Evolutionary conservation across 2,888 invertebrate species (phyloP), one percentile per base, ranked within the genome.

Genomic region (Frankliniella fusca): DNA sequence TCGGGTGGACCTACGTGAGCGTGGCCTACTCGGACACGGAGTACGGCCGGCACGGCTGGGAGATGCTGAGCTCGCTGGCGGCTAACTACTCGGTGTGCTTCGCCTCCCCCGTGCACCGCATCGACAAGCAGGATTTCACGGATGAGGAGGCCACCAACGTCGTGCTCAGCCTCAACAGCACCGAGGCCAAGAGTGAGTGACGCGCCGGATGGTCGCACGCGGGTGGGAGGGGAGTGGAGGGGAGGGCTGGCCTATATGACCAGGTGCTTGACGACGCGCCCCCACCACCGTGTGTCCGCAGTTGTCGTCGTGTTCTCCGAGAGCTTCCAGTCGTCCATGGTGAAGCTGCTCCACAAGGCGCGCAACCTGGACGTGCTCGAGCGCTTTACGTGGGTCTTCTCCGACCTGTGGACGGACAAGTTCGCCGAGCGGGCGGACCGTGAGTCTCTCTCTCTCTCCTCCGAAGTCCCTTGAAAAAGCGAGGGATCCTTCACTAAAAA

Each of bases 21-120:
- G 88, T 90, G 9, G 89, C 91, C 7, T 90, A 91, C 85, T 89
- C 90, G 65, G 90, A 90, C 85, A 89, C 90, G n/a, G 90, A 90
- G 84, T 91, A 91, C 84, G 91, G 91, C 0, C 88, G 88, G 83
- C 89, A 89, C 83, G 91, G 90, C 3, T 90, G 89, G 85, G 89
- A 89, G 84, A 89, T 88, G 54, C 86, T 91, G 70, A 86, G 86
- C 65, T 86, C 86, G 3, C 85, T 89, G 76, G 89, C 90, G 0
- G 86, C 84, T 12, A 86, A 87, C 54, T 88, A 89, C 84, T 88
- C 88, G n/a, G 88, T 91, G 61, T 91, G 91, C 86, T 90, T 91
- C 85, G 89, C 90, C 65, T 87, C 88, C 0, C 89, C 89, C 0
- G 80, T 82, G 48, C 88, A 89, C 82, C 87, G 88, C 81, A 88